phyloP scores from a whole-genome alignment of 1,140 invertebrate species.

The Aricia agestis region DNA sequence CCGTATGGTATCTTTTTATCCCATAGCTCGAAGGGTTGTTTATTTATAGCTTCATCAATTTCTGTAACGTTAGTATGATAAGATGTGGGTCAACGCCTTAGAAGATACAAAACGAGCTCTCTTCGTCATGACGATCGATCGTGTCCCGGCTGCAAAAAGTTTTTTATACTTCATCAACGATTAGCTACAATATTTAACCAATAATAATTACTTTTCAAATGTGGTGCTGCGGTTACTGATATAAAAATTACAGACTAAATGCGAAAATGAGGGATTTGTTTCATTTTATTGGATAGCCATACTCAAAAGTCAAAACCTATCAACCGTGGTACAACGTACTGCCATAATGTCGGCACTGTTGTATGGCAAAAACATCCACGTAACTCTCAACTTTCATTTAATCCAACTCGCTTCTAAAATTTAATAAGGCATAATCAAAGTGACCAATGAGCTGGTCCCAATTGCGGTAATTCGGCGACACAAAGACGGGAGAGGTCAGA shows the following conservation, averaged over 20 bases:
- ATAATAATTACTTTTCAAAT: no score
- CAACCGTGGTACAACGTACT: no score
- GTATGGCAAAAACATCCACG: neutral
- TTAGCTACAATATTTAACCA: no score
- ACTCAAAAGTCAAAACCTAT: no score
- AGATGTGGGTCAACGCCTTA: neutral
- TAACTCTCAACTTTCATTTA: neutral
- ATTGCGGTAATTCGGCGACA: neutral
- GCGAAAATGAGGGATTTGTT: no score
- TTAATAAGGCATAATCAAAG: neutral
- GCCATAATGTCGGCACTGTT: no score
- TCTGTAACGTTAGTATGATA: neutral
- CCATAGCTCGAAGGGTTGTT: neutral
- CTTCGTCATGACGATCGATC: neutral
- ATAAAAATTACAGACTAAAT: no score
- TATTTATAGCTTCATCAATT: neutral
- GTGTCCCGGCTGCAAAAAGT: neutral
- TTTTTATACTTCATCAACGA: no score
- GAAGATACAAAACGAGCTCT: neutral
- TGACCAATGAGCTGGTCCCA: neutral
- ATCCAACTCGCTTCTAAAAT: neutral
- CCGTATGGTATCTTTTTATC: constrained; percentile 15
- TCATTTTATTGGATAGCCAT: no score
- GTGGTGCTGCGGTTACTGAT: no score
- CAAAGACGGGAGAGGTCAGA: constrained; percentile 23